Base-by-base conservation (phyloP, 2,113 vertebrate species). In the Chamaea fasciata region DNA sequence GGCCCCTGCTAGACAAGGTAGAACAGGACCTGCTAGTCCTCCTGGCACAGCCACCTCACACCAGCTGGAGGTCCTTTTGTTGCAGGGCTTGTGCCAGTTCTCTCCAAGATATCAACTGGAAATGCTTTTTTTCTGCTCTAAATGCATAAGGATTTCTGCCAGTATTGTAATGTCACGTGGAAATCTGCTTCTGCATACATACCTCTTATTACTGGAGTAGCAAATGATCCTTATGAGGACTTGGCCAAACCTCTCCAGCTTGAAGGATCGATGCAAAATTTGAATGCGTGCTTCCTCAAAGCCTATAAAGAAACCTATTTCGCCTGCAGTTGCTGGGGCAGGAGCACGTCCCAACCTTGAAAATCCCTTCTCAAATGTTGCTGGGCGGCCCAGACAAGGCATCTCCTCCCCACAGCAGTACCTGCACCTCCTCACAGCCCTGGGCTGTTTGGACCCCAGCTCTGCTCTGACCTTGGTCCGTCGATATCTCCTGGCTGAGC, bases 61-160 rank as follows among this genome's bases (percentile, higher is more conserved):
- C 64, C 81, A 91, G 77, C 91, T 89, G 89, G 74, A 95, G 78
- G 69, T 46, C 14, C 77, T 91, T 87, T 83, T 30, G n/a, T 78
- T 23, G 31, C 65, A 63, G 44, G 62, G 69, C 22, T 94, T 59
- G 22, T 82, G 77, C 94, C 86, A 87, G 69, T 76, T 94, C 74
- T 87, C 60, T 56, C 50, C 0, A 4, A 94, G 90, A 88, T 31
- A 22, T 31, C 39, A 92, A 81, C 68, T 91, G 81, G 81, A 95
- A 94, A 60, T 44, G 2, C 64, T 90, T 94, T 77, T 70, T 49
- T 83, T n/a, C 56, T 49, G 44, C 42, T 94, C 41, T 90, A 37
- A 92, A 62, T 83, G 74, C 23, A 0, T 3, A 6, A 74, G 49
- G 81, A 70, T 75, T 76, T 69, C 53, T 96, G 89, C 91, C 77